Evolutionary conservation across 2,113 vertebrate species (phyloP).

Genomic region (Tapirus terrestris): DNA sequence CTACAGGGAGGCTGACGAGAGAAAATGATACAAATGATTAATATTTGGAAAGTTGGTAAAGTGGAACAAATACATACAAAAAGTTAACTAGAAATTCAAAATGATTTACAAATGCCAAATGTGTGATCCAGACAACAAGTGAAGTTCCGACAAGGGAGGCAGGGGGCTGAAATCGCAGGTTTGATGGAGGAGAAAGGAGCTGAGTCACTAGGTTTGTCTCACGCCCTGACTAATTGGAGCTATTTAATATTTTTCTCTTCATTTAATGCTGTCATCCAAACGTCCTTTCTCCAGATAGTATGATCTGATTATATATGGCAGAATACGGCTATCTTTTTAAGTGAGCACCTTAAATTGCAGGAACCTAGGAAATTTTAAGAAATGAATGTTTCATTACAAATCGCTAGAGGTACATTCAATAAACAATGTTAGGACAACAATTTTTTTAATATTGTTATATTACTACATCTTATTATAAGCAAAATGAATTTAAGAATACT

Average conservation of each 20-base stretch:
- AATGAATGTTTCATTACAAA: not conserved
- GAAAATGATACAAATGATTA: not conserved
- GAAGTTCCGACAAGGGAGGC: no score
- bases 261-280: not conserved
- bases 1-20: not conserved
- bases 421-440: not conserved
- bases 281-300: not conserved
- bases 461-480: not conserved
- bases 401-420: not conserved
- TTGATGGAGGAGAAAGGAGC: no score
- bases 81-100: not conserved
- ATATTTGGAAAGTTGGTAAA: not conserved
- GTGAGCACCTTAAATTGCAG: not conserved
- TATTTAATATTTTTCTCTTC: not conserved
- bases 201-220: fast-evolving
- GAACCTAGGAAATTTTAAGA: not conserved
- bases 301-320: not conserved
- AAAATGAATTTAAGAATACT: not conserved
- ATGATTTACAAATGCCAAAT: not conserved
- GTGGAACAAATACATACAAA: not conserved
- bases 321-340: fast-evolving
- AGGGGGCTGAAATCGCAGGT: not conserved
- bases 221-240: no score
- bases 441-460: not conserved
- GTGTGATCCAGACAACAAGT: fast-evolving